Conservation (phyloP, 2,113 vertebrate genomes). For the Alectura lathami region DNA sequence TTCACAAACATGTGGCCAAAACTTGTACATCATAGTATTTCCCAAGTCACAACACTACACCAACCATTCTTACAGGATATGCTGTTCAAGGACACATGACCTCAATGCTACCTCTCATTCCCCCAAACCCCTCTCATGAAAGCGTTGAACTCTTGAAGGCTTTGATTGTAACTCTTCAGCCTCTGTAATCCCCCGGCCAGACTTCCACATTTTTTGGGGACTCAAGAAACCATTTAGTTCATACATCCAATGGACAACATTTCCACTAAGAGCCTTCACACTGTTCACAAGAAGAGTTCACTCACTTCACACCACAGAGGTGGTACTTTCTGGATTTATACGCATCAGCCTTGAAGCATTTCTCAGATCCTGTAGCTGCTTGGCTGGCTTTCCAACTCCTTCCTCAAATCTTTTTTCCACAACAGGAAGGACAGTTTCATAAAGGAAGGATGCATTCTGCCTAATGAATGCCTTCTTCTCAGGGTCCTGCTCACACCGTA, state of each 20-base stretch:
- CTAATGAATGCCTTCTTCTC: slow-evolving; percentile 95
- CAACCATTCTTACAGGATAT: neutral
- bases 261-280: neutral
- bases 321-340: slow-evolving; percentile 95
- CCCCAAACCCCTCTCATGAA: neutral
- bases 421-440: slow-evolving; percentile 94
- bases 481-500: slow-evolving; percentile 94
- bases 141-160: neutral
- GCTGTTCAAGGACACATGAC: neutral
- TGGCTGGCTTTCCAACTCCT: slow-evolving; percentile 94
- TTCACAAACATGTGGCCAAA: neutral
- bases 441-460: slow-evolving; percentile 92
- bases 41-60: neutral
- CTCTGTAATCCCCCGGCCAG: neutral
- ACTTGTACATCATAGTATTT: neutral
- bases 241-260: neutral
- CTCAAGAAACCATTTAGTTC: neutral
- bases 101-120: neutral
- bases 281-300: neutral
- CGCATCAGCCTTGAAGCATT: slow-evolving; percentile 86
- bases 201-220: neutral
- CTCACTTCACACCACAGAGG: slow-evolving; percentile 85
- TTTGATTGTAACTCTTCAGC: neutral
- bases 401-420: slow-evolving; percentile 95
- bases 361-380: slow-evolving; percentile 94